Percentiles rank a stretch among this genome's conserved stretches.
These are phyloP conservation scores for Amitus sp. DNA, from an alignment of 2,888 invertebrate genomes.

Conservation along the genomic window DNA sequence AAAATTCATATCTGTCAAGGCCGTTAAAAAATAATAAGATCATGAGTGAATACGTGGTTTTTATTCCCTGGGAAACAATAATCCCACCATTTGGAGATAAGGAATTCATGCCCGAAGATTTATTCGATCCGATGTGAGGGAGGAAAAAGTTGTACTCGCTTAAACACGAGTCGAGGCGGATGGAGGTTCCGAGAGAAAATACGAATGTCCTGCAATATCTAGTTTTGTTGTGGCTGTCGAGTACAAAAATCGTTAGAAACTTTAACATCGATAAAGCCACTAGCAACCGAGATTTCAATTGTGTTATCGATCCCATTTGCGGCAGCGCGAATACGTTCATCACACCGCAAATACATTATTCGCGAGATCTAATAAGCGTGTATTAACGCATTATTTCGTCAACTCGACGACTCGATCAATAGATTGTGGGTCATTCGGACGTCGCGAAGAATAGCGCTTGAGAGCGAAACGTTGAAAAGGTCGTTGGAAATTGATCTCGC, in stretches of 20 bases:
- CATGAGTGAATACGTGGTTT: too few relatives aligned
- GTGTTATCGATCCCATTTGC: slow-evolving; percentile 25
- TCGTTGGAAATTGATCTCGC: slow-evolving; percentile 27
- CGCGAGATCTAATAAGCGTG: slow-evolving; percentile 20
- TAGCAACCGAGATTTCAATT: slow-evolving; percentile 30
- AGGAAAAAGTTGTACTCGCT: too few relatives aligned
- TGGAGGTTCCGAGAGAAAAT: slow-evolving; percentile 25
- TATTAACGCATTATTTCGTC: slow-evolving; percentile 6
- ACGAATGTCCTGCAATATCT: slow-evolving; percentile 36
- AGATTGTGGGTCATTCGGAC: too few relatives aligned
- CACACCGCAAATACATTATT: slow-evolving; percentile 28
- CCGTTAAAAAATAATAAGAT: too few relatives aligned
- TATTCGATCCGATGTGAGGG: too few relatives aligned
- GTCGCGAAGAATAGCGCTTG: slow-evolving; percentile 19
- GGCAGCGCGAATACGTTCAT: slow-evolving; percentile 23
- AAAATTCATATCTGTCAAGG: too few relatives aligned
- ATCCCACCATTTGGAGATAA: too few relatives aligned
- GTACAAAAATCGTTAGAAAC: slow-evolving; percentile 25
- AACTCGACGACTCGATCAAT: slow-evolving; percentile 10
- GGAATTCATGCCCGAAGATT: too few relatives aligned
- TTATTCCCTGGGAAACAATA: too few relatives aligned
- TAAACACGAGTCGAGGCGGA: too few relatives aligned
- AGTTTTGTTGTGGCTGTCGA: slow-evolving; percentile 24
- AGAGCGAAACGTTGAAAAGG: slow-evolving; percentile 26
- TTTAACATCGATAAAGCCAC: slow-evolving; percentile 29